Base-by-base conservation (phyloP, 1,140 invertebrate genomes). In the Sarcophaga bullata region DNA sequence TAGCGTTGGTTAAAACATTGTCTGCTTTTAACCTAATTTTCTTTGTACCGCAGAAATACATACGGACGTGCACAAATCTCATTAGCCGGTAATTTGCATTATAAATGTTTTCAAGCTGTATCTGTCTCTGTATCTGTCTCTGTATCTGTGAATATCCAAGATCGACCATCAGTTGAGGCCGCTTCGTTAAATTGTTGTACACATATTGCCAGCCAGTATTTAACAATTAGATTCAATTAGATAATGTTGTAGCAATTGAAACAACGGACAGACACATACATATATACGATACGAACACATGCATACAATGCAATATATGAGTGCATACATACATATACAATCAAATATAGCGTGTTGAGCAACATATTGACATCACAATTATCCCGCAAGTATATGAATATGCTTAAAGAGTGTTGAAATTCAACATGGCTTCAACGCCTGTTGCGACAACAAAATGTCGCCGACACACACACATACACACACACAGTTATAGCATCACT, bases 221-320 rank as follows among this genome's bases (percentile, higher is more conserved):
- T 68, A 68, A 68, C 87, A 87, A 87, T 87, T 87, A 87, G 87
- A 88, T 88, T 87, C 87, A 87, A 87, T 87, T 87, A 87, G 86
- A 87, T 87, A 86, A 86, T 86, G 84, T 86, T 85, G 84, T 86
- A 83, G 87, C 84, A 87, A 86, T 87, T 88, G 85, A 84, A 85
- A 85, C 82, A 78, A 15, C 17, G n/a, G n/a, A 68, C 8, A 68
- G 13, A 49, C 9, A 15, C 72, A 25, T 68, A 48, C 49, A 8
- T 48, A 83, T 48, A 80, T 80, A 46, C 83, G 47, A 81, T 62
- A 9, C 17, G 49, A 17, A 81, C 76, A 81, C 81, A 82, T 52
- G 6, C 50, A 52, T 19, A 19, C 17, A 68, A 68, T 68, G 15
- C 15, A 82, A 54, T 58, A 48, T 6, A 11, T n/a, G 1, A 62